Percentiles rank a stretch among this genome's conserved stretches.
Conservation (phyloP, 1,140 invertebrate genomes). For the Drosophila murphyi region DNA sequence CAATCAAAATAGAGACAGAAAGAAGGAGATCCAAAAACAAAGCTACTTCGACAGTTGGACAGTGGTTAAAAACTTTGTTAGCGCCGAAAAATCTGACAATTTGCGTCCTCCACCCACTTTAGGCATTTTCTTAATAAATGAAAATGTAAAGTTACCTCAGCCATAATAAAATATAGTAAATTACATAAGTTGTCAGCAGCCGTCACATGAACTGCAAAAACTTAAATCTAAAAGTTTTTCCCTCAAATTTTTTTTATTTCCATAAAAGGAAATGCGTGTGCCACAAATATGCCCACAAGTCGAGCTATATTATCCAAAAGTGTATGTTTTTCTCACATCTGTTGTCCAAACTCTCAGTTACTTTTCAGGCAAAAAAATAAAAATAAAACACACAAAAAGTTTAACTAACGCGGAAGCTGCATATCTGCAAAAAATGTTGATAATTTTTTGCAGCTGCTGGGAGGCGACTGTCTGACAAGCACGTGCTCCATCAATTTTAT, state of each 20-base stretch:
- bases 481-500: conserved; percentile 77
- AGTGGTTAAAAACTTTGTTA: conserved; percentile 54
- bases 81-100: conserved; percentile 28
- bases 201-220: conserved; percentile 38
- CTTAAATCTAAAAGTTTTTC: conserved; percentile 61
- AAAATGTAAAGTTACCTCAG: conserved; percentile 54
- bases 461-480: conserved; percentile 31
- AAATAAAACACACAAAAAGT: conserved; percentile 27
- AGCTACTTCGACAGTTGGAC: conserved; percentile 13
- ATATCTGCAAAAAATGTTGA: conserved; percentile 50
- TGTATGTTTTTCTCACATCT: conserved; percentile 29
- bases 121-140: conserved; percentile 62
- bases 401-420: conserved; percentile 17
- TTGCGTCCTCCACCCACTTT: conserved; percentile 63
- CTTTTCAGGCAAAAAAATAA: conserved; percentile 10
- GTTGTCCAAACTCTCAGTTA: conserved; percentile 20
- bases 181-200: conserved; percentile 64
- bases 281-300: conserved; percentile 24
- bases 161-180: conserved; percentile 52
- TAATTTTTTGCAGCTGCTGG: conserved; percentile 45
- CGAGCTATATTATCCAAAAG: conserved; percentile 18
- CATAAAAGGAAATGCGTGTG: conserved; percentile 10
- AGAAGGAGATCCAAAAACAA: neutral
- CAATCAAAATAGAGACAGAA: conserved; percentile 46
- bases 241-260: conserved; percentile 47